Base-by-base conservation (phyloP, 1,140 invertebrate species). In the Glossosoma conforme region DNA sequence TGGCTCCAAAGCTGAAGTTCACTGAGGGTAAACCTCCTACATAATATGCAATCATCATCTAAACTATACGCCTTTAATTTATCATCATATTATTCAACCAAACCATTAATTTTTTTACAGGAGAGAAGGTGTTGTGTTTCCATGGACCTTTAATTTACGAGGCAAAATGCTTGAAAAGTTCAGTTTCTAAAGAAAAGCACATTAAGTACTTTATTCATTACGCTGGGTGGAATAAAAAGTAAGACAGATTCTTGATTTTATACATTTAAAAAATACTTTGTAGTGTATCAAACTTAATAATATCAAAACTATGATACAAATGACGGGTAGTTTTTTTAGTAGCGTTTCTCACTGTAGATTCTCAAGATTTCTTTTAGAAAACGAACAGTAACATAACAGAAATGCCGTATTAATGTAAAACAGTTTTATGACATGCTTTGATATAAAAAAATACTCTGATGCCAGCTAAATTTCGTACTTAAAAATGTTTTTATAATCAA, bases 141-240 rank as follows among this genome's bases (percentile, higher is more conserved):
- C 93, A 97, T 75, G 93, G 93, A 1, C 91, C 91, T 8, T 72
- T 96, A 6, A 87, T 97, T 54, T 97, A 97, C 70, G 93, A 97
- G 77, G 93, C 93, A 6, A 97, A 97, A 81, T 93, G 91, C 70
- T 73, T 97, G 6, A 93, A 93, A 70, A 80, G 82, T 53, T 86
- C 85, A 49, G 74, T 86, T 17, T 81, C 82, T 5, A 90, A 87
- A 63, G 90, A 94, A 56, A 91, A 91, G 69, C 83, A 86, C 68
- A 78, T 91, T 2, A 86, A 89, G 66, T 97, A 97, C 74, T 84
- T 93, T 18, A 93, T 97, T 56, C 95, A 98, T 72, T 97, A 98
- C 73, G 91, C 91, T 61, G 94, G 94, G 5, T 97, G 93, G 93
- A 97, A 94, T 70, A 97, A 97, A 80, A 97, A 92, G 91, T 95